Evolutionary conservation across 2,888 invertebrate species (phyloP), one percentile per base, ranked within the genome.

Genomic region (Aleiodes alternator): DNA sequence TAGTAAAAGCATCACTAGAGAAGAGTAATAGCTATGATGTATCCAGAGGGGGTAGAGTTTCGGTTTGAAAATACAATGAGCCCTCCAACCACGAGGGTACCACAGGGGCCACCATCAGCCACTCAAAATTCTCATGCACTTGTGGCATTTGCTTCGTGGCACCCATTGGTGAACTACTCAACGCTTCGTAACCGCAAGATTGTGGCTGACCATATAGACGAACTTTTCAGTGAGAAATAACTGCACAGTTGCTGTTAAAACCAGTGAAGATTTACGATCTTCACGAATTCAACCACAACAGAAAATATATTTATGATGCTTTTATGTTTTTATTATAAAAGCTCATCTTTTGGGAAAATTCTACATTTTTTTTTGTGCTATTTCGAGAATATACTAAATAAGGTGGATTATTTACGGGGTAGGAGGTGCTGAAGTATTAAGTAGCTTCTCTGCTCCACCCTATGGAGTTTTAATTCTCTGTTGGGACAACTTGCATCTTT

Each of bases 331-430:
- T 43, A 71, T 59, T 69, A 16, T 57, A 56, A 73, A 48, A 72
- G 7, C 9, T 43, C 7, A 43, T 7, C 43, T 43, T 43, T 43
- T 43, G 43, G 9, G 11, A 9, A 9, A 43, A 43, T 57, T 16
- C 29, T 38, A 38, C 51, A 5, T 43, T 12, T 9, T 12, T 16
- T 73, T 48, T 31, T 38, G n/a, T 12, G n/a, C 16, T 48, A 29
- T 55, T 61, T 38, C 34, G 14, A 6, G 38, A 43, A 64, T 51
- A 66, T 53, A 51, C 31, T 23, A 31, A 48, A 84, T 64, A 75
- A 82, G 84, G 83, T 84, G 82, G 83, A 85, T 84, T 85, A 85
- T 85, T 84, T 85, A 85, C 82, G 82, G 81, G 78, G 72, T 80
- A 79, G 84, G 80, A 61, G 61, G 61, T 38, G 61, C 61, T 14